A percentile compares a stretch with the other conserved stretches of the same genome.
These are phyloP conservation scores for Idaea aversata DNA, from an alignment of 2,888 invertebrate genomes.

Conservation along the genomic window DNA sequence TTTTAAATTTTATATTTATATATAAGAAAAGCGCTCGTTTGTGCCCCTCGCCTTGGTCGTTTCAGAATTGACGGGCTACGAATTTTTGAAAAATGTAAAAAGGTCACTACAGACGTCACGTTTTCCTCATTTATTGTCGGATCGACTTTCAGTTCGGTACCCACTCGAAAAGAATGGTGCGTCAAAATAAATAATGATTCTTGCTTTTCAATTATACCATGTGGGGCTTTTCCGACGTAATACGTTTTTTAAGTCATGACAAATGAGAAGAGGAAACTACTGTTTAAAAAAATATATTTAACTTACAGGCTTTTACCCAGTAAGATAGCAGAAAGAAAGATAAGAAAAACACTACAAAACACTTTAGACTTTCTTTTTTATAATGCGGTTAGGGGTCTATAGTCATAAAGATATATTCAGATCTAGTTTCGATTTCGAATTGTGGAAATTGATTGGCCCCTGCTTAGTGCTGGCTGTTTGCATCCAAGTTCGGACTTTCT, in stretches of 20 bases:
- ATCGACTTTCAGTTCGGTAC: constrained; percentile 54
- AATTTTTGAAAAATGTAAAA: constrained; percentile 80
- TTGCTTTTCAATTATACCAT: constrained; percentile 50
- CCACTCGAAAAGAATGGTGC: constrained; percentile 37
- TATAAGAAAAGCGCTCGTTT: constrained; percentile 35
- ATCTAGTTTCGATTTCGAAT: too few relatives aligned
- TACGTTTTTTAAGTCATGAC: neutral
- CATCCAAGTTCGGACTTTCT: too few relatives aligned
- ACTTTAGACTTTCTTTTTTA: too few relatives aligned
- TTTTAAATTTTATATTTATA: neutral
- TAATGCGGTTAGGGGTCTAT: too few relatives aligned
- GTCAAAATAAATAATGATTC: constrained; percentile 54
- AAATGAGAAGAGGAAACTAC: neutral
- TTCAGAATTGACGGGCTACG: constrained; percentile 63
- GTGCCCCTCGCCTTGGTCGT: constrained; percentile 34
- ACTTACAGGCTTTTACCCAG: too few relatives aligned
- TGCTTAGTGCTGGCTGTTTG: too few relatives aligned
- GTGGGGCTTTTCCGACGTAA: constrained; percentile 8
- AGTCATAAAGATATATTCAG: too few relatives aligned
- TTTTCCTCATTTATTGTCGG: constrained; percentile 67
- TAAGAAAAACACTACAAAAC: too few relatives aligned
- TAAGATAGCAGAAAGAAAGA: too few relatives aligned
- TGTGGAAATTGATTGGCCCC: too few relatives aligned
- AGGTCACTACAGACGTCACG: constrained; percentile 70
- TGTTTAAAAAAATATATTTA: too few relatives aligned